phyloP scores from a whole-genome alignment of 2,888 invertebrate genomes.

The Teleiodes luculella region DNA sequence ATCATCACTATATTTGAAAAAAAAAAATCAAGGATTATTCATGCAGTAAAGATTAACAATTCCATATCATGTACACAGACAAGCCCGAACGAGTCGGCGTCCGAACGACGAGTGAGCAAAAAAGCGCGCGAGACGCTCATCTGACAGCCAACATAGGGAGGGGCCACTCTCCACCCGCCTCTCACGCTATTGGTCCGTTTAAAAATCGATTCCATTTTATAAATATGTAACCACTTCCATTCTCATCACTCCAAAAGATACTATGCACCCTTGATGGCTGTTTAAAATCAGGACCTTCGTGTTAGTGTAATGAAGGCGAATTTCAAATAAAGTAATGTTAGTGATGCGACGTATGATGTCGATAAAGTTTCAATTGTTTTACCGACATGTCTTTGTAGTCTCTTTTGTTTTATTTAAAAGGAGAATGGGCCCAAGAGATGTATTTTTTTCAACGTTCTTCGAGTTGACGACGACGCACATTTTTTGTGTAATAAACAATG shows the following conservation, averaged over 20 bases:
- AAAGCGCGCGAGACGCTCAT: slow-evolving; percentile 62
- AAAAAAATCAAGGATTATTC: background rate
- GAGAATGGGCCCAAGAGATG: slow-evolving; percentile 59
- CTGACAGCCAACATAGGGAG: slow-evolving; percentile 64
- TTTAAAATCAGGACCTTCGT: slow-evolving; percentile 22
- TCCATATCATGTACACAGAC: background rate
- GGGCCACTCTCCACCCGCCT: slow-evolving; percentile 63
- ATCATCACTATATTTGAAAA: no score
- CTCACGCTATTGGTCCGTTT: slow-evolving; percentile 70
- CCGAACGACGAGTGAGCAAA: slow-evolving; percentile 68
- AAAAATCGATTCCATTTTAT: slow-evolving; percentile 79
- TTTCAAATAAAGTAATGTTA: slow-evolving; percentile 30
- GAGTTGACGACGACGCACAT: slow-evolving; percentile 46
- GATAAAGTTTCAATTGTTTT: slow-evolving; percentile 68
- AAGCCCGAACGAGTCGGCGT: slow-evolving; percentile 35
- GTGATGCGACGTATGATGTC: slow-evolving; percentile 43
- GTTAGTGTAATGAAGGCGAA: slow-evolving; percentile 27
- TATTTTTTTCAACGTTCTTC: slow-evolving; percentile 48
- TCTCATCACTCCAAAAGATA: slow-evolving; percentile 36
- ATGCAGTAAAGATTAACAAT: background rate
- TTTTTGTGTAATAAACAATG: slow-evolving; percentile 61
- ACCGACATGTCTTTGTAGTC: slow-evolving; percentile 72
- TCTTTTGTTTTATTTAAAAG: slow-evolving; percentile 76
- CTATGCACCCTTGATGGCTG: slow-evolving; percentile 25
- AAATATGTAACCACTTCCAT: slow-evolving; percentile 76